A percentile compares a stretch with the other conserved stretches of the same genome.
These are phyloP conservation scores for Pollenia angustigena DNA, from an alignment of 2,888 invertebrate genomes.

Conservation along the genomic window DNA sequence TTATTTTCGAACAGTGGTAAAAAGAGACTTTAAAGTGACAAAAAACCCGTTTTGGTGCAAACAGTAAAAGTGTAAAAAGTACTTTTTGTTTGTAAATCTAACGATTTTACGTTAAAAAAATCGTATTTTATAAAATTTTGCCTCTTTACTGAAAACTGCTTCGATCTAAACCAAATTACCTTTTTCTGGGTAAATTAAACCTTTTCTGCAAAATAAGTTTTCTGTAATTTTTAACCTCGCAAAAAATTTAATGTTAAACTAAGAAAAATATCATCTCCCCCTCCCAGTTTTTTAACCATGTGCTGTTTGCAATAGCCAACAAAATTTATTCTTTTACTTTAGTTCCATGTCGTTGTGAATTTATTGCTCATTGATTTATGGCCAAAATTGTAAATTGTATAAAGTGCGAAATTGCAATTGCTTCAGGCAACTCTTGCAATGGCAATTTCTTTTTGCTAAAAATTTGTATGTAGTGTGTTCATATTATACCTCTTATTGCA, in stretches of 20 bases:
- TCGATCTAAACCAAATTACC: no score
- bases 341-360: conserved; percentile 73
- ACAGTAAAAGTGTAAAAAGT: no score
- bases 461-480: not conserved
- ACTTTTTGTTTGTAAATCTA: no score
- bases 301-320: conserved; percentile 59
- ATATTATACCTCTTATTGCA: conserved; percentile 54
- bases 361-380: conserved; percentile 78
- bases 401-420: conserved; percentile 78
- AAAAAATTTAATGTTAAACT: conserved; percentile 13
- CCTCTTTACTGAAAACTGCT: no score
- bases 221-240: not conserved
- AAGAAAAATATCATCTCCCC: not conserved
- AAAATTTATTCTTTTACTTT: conserved; percentile 41
- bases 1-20: no score
- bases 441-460: conserved; percentile 28
- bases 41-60: no score
- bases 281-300: conserved; percentile 26
- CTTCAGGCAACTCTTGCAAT: conserved; percentile 62
- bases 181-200: no score
- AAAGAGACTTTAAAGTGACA: no score
- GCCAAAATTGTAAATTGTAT: conserved; percentile 77
- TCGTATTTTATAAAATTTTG: no score
- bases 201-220: not conserved
- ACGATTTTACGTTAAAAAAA: no score